Conservation (phyloP, 2,888 invertebrate genomes). For the Nephrotoma appendiculata region DNA sequence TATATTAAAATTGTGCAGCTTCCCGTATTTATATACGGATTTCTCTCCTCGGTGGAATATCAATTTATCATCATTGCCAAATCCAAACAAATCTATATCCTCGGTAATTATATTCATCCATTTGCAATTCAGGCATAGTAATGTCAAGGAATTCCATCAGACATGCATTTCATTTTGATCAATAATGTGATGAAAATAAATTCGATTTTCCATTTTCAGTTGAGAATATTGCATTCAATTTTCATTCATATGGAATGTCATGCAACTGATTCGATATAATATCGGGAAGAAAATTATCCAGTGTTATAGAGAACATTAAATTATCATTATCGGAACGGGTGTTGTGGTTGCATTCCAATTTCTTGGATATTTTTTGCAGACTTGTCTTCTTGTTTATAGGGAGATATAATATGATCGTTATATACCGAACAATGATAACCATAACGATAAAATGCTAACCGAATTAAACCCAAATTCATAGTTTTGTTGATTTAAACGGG, state of each 20-base stretch:
- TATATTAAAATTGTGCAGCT: background rate
- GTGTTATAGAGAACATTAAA: background rate
- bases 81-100: background rate
- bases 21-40: background rate
- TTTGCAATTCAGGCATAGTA: background rate
- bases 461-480: background rate
- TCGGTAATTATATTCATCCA: background rate
- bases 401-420: background rate
- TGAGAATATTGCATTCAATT: background rate
- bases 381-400: background rate
- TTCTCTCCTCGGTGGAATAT: background rate
- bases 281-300: background rate
- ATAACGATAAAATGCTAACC: background rate
- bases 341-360: background rate
- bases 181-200: background rate
- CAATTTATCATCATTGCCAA: background rate
- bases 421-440: background rate
- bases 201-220: background rate
- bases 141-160: background rate
- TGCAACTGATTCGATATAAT: background rate
- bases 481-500: background rate
- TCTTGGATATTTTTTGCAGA: background rate
- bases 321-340: background rate
- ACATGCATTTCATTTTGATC: background rate
- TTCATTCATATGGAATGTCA: background rate